phyloP scores from a whole-genome alignment of 2,888 invertebrate genomes.

The Smittia sp. region DNA sequence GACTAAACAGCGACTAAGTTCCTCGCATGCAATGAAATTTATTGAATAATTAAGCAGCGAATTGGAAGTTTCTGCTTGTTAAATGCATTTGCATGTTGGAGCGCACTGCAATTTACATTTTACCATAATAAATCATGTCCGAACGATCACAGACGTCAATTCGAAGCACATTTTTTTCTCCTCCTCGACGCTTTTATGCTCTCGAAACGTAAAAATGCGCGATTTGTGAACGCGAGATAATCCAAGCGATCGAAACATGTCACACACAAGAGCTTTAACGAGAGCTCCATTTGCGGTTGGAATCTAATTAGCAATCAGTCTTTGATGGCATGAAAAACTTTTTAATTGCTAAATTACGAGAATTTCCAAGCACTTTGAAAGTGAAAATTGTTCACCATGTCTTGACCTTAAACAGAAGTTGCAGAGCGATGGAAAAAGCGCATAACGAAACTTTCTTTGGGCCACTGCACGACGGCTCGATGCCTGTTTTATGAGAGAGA shows the following conservation, averaged over 20 bases:
- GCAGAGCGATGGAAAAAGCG: not conserved
- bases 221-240: not conserved
- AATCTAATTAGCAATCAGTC: conserved; percentile 6
- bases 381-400: conserved; percentile 4
- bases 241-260: not conserved
- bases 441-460: not conserved
- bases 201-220: not conserved
- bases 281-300: not conserved
- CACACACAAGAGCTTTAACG: not conserved
- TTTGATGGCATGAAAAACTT: not conserved
- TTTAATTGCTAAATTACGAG: conserved; percentile 18
- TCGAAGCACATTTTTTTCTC: not conserved
- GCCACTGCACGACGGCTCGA: not conserved
- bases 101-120: no score
- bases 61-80: no score
- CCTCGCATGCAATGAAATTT: conserved; percentile 25
- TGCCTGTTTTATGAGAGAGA: not conserved
- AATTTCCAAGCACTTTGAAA: not conserved
- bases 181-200: not conserved
- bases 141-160: no score
- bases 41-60: conserved; percentile 28
- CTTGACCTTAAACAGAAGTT: conserved; percentile 22
- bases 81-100: no score
- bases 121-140: no score
- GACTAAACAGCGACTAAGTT: not conserved